A percentile compares a stretch with the other conserved stretches of the same genome.
These are phyloP conservation scores for Zaprionus kolodkinae DNA, from an alignment of 1,140 invertebrate genomes.

Conservation along the genomic window DNA sequence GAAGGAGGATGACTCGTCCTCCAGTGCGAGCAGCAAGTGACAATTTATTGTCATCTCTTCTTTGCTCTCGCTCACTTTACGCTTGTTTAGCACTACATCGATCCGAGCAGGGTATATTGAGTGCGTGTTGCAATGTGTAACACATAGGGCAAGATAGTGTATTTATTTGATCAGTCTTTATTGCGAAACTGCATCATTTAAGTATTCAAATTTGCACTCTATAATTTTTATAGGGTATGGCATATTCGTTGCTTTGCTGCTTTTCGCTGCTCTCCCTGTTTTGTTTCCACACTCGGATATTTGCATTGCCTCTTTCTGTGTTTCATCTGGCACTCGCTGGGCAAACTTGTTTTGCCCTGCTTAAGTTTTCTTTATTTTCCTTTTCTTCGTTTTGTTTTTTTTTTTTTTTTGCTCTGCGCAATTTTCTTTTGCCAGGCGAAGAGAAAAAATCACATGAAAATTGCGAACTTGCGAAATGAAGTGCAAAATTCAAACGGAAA, in stretches of 20 bases:
- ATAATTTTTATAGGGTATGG: background rate
- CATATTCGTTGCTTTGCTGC: background rate
- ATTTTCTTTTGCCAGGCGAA: constrained; percentile 17
- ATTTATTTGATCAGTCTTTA: background rate
- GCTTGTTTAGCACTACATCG: constrained; percentile 52
- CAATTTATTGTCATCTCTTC: constrained; percentile 81
- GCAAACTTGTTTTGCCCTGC: constrained; percentile 50
- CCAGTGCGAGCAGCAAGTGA: constrained; percentile 47
- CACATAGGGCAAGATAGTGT: background rate
- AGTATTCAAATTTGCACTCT: background rate
- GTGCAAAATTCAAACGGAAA: constrained; percentile 83
- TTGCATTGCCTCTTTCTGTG: constrained; percentile 67
- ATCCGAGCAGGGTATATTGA: background rate
- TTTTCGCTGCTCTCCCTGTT: constrained; percentile 32
- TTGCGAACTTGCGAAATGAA: constrained; percentile 82
- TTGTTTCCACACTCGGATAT: constrained; percentile 68
- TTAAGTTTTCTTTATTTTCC: constrained; percentile 25
- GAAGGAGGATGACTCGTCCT: constrained; percentile 8
- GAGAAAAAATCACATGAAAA: constrained; percentile 65
- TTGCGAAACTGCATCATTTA: background rate
- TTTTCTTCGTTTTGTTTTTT: constrained; percentile 11
- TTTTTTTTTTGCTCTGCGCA: constrained; percentile 5
- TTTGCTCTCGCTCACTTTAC: constrained; percentile 53
- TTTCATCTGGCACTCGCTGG: constrained; percentile 48
- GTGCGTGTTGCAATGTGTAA: background rate